phyloP scores from a whole-genome alignment of 2,797 vertebrate species.

The Acanthurus tractus region DNA sequence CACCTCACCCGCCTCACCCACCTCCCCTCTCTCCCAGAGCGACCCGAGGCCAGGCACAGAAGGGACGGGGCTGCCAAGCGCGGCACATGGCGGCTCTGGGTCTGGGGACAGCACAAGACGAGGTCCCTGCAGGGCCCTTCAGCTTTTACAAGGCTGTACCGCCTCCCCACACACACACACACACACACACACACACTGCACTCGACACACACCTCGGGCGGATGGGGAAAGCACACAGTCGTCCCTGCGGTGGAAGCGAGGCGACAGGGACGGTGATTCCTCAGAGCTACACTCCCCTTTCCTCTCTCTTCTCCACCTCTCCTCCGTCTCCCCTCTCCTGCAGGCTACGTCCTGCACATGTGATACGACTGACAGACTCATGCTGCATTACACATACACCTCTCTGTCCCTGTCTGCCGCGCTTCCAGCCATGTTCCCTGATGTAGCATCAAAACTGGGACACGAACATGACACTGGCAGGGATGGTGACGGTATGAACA shows the following conservation, averaged over 20 bases:
- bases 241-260: conserved; percentile 67
- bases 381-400: conserved; percentile 79
- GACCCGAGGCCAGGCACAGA: conserved; percentile 68
- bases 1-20: conserved; percentile 44
- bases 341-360: conserved; percentile 74
- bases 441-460: conserved; percentile 76
- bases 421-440: conserved; percentile 70
- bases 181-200: conserved; percentile 7
- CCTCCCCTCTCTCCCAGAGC: conserved; percentile 46
- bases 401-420: conserved; percentile 67
- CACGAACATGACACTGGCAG: conserved; percentile 55
- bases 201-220: conserved; percentile 65
- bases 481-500: conserved; percentile 16
- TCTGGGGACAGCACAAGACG: conserved; percentile 75
- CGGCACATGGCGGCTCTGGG: conserved; percentile 74
- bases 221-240: conserved; percentile 64
- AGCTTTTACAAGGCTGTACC: conserved; percentile 55
- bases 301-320: conserved; percentile 62
- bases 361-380: conserved; percentile 77
- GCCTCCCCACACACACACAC: conserved; percentile 18
- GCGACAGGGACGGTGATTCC: conserved; percentile 71
- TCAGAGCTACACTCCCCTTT: conserved; percentile 70
- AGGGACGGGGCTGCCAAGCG: conserved; percentile 71
- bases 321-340: conserved; percentile 49
- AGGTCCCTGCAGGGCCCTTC: conserved; percentile 76